Evolutionary conservation across 64 coral and sea anemone genomes (phyloP), one percentile per base, ranked within the genome.

Genomic region (Montipora efflorescens): DNA sequence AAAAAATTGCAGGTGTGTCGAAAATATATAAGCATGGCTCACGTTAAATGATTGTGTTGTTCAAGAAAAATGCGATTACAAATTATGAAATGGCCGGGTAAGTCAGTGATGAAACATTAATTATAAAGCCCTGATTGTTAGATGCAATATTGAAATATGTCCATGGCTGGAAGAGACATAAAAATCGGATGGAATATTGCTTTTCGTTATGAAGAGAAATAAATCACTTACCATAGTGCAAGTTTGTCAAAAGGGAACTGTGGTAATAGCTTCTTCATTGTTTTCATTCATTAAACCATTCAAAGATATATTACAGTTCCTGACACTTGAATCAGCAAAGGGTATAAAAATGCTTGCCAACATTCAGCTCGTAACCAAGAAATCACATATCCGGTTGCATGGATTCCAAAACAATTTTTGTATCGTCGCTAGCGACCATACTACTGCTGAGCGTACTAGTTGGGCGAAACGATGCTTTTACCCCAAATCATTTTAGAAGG

Each of bases 131-230:
- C 4, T 64, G 9, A 64, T 14, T 64, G 9, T 16, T 15, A 2
- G 59, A 64, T 61, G 12, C 43, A 62, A 62, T 82, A 82, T 82
- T 57, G 59, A 15, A 43, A 10, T 15, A 8, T 15, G 11, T 25
- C 15, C 16, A 49, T 16, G 19, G 15, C 14, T 78, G 14, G 5
- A 78, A 78, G 76, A 50, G 5, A 4, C 46, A 76, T 50, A 16
- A n/a, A 82, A 2, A 82, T 82, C 58, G 62, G 80, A 82, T 82
- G 80, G 64, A 82, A 82, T 82, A 82, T 82, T 82, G 80, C 80
- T 44, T 28, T 81, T 55, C 64, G 0, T 82, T 49, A 12, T 77
- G 5, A 8, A 18, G 21, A 23, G 11, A 82, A 10, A 82, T 82
- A 59, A 59, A 82, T 64, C 55, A 64, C 25, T 44, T 3, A 81